Evolutionary conservation across 1,140 invertebrate species (phyloP).

Genomic region (Pseudomyrmex cubaensis): DNA sequence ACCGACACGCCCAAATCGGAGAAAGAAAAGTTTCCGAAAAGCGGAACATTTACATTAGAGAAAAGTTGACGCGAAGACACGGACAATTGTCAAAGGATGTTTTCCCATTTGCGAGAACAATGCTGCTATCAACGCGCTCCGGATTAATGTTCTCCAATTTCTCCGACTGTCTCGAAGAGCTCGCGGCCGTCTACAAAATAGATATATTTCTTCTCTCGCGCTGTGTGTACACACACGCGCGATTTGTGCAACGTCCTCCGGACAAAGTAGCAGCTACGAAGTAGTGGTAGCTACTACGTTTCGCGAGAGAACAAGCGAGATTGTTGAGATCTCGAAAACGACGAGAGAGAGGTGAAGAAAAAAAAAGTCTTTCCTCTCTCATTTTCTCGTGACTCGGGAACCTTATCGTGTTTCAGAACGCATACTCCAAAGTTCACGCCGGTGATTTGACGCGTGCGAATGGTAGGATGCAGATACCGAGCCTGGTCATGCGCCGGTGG

Average conservation of each 20-base stretch:
- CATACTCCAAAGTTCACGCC: constrained; percentile 13
- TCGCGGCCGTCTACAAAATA: neutral
- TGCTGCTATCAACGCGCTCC: constrained; percentile 25
- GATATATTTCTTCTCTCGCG: constrained; percentile 12
- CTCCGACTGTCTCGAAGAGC: constrained; percentile 16
- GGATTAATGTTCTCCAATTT: constrained; percentile 46
- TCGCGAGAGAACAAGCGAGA: neutral
- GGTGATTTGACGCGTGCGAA: neutral
- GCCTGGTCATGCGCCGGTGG: constrained; percentile 80
- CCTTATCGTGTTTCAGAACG: constrained; percentile 22
- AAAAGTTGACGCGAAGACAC: neutral
- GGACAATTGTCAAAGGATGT: constrained; percentile 16
- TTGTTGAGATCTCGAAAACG: neutral
- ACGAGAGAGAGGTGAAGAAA: too few relatives aligned
- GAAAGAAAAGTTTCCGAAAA: neutral
- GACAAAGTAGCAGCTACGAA: neutral
- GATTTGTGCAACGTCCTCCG: neutral
- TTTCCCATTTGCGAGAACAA: neutral
- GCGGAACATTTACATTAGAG: neutral
- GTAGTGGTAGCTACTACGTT: neutral
- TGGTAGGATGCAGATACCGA: constrained; percentile 78
- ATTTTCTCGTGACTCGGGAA: constrained; percentile 11
- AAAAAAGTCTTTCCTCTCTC: neutral
- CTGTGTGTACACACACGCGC: neutral
- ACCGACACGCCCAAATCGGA: constrained; percentile 4